Evolutionary conservation across 2,113 vertebrate genomes (phyloP), one percentile per base, ranked within the genome.

Genomic region (Apistogramma diplotaenia): DNA sequence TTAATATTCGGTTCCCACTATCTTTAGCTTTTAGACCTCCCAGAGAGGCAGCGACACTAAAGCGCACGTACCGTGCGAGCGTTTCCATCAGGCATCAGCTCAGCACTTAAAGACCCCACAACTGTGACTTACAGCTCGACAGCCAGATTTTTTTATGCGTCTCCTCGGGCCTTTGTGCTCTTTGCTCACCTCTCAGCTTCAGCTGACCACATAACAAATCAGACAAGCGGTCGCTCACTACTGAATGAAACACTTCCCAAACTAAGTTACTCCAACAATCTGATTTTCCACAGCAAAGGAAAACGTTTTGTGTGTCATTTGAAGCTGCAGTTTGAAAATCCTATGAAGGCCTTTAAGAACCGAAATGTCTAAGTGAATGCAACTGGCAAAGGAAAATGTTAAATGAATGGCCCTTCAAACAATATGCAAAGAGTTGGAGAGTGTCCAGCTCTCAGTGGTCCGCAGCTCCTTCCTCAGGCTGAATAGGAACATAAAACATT

Each of bases 401-500:
- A 79, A 82, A 76, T 3, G 0, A 46, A 79, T 72, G 59, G 57
- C 51, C 35, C n/a, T 55, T 75, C 57, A 75, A 77, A 83, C 72
- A 77, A 83, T 60, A 46, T 86, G 59, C 67, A 21, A 72, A 75
- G 31, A 74, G 21, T n/a, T 85, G 81, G 76, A 87, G 40, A n/a
- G 51, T 15, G 58, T 87, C 70, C 59, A 75, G 60, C 31, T 46
- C 74, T 25, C 37, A 87, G 67, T 55, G 79, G 76, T 55, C 37
- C 65, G 19, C 49, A 60, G 35, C 59, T 81, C 31, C 43, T 79
- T 91, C 78, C 81, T 60, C 53, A 5, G 31, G 1, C 23, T 89
- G 82, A 93, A 92, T 81, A 71, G 74, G 71, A 74, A 84, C 80
- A 79, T 92, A 87, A 91, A 91, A 74, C 85, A 85, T 49, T 76